These are phyloP conservation scores for Myotis myotis DNA, from an alignment of 2,797 vertebrate genomes.

Conservation along the genomic window DNA sequence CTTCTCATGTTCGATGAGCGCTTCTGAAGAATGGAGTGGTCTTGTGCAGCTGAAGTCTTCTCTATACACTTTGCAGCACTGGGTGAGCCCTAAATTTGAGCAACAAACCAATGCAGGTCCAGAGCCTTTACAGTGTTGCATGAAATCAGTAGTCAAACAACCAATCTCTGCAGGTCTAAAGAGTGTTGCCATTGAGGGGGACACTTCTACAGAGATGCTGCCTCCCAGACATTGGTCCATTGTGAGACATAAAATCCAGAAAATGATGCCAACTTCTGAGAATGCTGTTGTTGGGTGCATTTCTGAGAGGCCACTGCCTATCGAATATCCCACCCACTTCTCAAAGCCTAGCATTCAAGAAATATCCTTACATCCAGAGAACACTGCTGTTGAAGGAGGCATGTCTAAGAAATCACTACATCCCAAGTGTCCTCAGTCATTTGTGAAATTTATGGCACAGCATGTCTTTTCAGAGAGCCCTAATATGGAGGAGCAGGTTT, in stretches of 20 bases:
- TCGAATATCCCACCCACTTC: background rate
- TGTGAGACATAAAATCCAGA: background rate
- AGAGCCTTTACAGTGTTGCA: background rate
- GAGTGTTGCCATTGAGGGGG: background rate
- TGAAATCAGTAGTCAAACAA: slow-evolving; percentile 54
- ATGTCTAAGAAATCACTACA: background rate
- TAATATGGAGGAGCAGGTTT: background rate
- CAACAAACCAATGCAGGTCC: background rate
- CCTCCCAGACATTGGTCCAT: background rate
- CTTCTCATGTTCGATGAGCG: background rate
- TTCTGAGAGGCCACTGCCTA: background rate
- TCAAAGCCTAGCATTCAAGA: background rate
- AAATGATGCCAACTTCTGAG: background rate
- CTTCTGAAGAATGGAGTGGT: background rate
- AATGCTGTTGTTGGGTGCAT: background rate
- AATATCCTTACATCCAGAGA: background rate
- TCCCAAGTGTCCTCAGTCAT: background rate
- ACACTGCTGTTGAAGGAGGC: background rate
- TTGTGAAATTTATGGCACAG: slow-evolving; percentile 61
- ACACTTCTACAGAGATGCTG: background rate
- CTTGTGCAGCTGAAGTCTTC: background rate
- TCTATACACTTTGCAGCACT: background rate
- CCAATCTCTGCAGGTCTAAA: slow-evolving; percentile 13
- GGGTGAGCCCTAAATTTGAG: background rate
- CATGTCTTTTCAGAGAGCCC: slow-evolving; percentile 48